Evolutionary conservation across 2,113 vertebrate genomes (phyloP), one percentile per base, ranked within the genome.

Genomic region (Psilopsiagon aymara): DNA sequence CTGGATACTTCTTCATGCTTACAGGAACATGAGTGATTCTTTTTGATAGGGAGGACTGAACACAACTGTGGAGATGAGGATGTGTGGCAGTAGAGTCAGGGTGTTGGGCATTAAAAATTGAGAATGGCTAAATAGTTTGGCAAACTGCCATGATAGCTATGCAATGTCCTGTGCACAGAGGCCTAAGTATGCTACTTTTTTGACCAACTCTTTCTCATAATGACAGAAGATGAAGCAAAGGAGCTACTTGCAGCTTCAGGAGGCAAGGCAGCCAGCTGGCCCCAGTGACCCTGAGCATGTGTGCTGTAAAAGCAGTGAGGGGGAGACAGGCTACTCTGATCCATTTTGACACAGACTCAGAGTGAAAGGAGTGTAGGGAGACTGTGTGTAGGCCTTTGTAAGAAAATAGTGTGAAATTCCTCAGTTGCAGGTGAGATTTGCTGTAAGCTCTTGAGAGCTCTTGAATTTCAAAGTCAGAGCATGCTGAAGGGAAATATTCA

Each of bases 361-460:
- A 68, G 17, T 53, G 53, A 87, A 82, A 82, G 57, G 59, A 66
- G 41, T 35, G 33, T 35, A 21, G 44, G 41, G 69, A 64, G 67
- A 74, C 51, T 76, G 66, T 92, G 81, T 91, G 37, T 82, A 92
- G 77, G 52, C 39, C 77, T 94, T 89, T 91, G 88, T 86, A 66
- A 95, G 80, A 25, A 49, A 82, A 27, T 13, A 53, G 81, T 73
- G 88, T 85, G 91, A 95, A 96, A 96, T 76, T 95, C 81, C 83
- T 88, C 83, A 57, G 69, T 76, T 94, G 93, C 94, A 95, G 95
- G 77, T 94, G 92, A 84, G 74, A 87, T 59, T 92, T 89, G 28
- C 62, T 68, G 25, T 73, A 89, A 89, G 46, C 80, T 90, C 69
- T 79, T 57, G 86, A 96, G 88, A n/a, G 52, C 57, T 83, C 81